These are phyloP conservation scores for Dryas iulia DNA, from an alignment of 1,140 invertebrate genomes.

Conservation along the genomic window DNA sequence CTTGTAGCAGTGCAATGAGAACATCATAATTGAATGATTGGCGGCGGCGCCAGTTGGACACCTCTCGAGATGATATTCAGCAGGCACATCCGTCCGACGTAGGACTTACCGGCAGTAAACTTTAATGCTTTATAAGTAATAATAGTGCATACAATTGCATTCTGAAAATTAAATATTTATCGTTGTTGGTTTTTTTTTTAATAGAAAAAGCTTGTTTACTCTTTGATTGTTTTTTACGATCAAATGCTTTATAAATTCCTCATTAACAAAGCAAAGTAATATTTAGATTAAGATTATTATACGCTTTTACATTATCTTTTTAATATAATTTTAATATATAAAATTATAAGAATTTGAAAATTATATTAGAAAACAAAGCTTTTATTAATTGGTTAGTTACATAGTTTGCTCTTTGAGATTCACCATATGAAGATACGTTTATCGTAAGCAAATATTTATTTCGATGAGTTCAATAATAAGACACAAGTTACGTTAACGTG, in stretches of 20 bases:
- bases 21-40: slow-evolving; percentile 70
- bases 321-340: no score
- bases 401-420: no score
- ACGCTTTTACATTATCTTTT: background rate
- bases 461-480: background rate
- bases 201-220: no score
- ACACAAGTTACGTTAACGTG: background rate
- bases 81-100: slow-evolving; percentile 53
- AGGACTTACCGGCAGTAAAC: background rate
- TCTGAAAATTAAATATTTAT: background rate
- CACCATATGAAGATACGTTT: background rate
- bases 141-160: background rate
- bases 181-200: background rate
- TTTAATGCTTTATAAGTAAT: background rate
- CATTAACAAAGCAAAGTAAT: no score
- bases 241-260: no score
- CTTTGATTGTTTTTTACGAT: no score
- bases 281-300: no score
- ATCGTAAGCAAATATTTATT: background rate
- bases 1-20: slow-evolving; percentile 39
- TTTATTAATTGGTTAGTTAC: no score
- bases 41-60: slow-evolving; percentile 62
- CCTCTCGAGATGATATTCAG: slow-evolving; percentile 62
- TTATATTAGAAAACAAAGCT: no score
- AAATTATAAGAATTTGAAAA: no score